phyloP scores from a whole-genome alignment of 2,888 invertebrate genomes.

The Melolontha melolontha region DNA sequence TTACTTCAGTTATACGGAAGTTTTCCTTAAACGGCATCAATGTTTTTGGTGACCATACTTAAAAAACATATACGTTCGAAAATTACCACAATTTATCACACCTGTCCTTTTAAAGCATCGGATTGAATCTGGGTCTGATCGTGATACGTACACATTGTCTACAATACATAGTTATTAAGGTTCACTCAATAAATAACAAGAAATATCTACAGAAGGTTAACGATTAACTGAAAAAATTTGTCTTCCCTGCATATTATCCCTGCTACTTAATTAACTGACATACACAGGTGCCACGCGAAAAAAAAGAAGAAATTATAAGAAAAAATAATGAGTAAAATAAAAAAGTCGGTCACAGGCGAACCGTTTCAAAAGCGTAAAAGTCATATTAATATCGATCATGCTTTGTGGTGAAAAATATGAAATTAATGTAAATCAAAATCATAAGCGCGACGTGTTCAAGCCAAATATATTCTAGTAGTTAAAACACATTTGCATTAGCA shows the following conservation, averaged over 20 bases:
- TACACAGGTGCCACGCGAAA: conserved; percentile 27
- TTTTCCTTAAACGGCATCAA: conserved; percentile 11
- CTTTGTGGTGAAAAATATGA: conserved; percentile 63
- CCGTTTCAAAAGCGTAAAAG: conserved; percentile 43
- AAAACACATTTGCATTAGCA: conserved; percentile 64
- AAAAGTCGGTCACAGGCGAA: conserved; percentile 41
- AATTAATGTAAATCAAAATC: conserved; percentile 67
- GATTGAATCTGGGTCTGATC: conserved; percentile 15
- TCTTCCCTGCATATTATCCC: conserved; percentile 21
- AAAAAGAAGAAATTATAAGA: conserved; percentile 9
- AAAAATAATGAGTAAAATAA: conserved; percentile 11
- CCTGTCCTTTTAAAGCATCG: conserved; percentile 9
- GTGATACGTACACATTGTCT: conserved; percentile 2
- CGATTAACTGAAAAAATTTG: not conserved
- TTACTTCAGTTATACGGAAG: not conserved
- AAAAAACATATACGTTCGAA: conserved; percentile 1
- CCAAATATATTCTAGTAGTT: conserved; percentile 66
- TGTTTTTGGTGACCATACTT: not conserved
- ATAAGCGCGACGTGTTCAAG: conserved; percentile 66
- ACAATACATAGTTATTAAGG: conserved; percentile 9
- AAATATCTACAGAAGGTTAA: conserved; percentile 8
- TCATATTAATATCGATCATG: conserved; percentile 50
- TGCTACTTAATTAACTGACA: conserved; percentile 29
- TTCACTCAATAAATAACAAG: not conserved
- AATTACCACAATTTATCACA: conserved; percentile 1